Base-by-base conservation (phyloP, 2,797 vertebrate species). In the Poecilia gillii region DNA sequence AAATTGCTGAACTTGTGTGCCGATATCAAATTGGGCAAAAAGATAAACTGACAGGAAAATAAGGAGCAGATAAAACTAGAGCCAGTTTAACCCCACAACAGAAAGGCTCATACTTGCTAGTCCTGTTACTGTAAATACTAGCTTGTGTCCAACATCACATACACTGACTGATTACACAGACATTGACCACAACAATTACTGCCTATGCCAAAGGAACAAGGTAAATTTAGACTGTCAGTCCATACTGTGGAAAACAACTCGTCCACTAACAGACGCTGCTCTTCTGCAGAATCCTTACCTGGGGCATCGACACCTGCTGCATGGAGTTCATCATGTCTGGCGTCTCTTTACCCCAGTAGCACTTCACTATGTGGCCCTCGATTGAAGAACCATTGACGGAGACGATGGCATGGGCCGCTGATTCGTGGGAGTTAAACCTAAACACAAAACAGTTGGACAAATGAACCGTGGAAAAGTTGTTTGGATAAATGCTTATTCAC, bases 331-430 rank as follows among this genome's bases (percentile, higher is more conserved):
- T 93, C 96, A 98, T 97, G 93, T 99, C 98, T 0, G 98, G 97
- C 0, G 97, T 99, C 92, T 99, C 98, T 94, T 99, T 99, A 81
- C 98, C 98, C 98, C 98, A 99, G 89, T 98, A 99, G 90, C 98
- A 99, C 89, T 99, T 99, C 72, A 99, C 98, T 9, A 97, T 93
- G 85, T 99, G 97, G 43, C 98, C 97, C 89, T 99, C 98, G 88
- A 99, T 96, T 77, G 97, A 96, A 6, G 97, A 97, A 49, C 98
- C 98, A 41, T 99, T 99, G 90, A 99, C 98, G 0, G 98, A 98
- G 79, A 99, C 98, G 84, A 99, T 99, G 31, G 98, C 98, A 51
- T 99, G 98, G 0, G 98, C 98, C 1, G 98, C 98, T 43, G 97
- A 97, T 95, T 99, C 98, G 39, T 99, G 98, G 75, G 98, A 97